These are phyloP conservation scores for Magallana gigas DNA, from an alignment of 1,140 invertebrate species.

Conservation along the genomic window DNA sequence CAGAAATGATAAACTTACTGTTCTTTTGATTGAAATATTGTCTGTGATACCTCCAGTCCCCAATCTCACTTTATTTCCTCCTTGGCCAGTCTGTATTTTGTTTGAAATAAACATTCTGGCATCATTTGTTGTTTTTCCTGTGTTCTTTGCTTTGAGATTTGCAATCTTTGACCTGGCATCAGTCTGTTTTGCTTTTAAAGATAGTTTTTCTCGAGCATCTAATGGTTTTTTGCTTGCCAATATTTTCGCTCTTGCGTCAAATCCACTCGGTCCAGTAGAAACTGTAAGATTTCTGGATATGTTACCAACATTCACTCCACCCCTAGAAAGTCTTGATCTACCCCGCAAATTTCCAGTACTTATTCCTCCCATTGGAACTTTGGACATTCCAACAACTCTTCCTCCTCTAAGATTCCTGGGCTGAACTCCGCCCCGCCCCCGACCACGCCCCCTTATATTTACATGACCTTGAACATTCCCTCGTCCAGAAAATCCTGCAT, in stretches of 20 bases:
- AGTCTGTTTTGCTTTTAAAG: conserved; percentile 54
- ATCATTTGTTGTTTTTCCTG: neutral
- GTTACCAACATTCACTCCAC: neutral
- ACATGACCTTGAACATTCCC: neutral
- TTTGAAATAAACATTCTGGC: conserved; percentile 14
- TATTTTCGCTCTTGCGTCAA: conserved; percentile 67
- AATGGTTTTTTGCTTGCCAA: conserved; percentile 30
- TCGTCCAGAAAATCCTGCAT: conserved; percentile 13
- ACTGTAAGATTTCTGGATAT: conserved; percentile 10
- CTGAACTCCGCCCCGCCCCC: neutral
- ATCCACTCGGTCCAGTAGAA: conserved; percentile 8
- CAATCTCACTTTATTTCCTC: conserved; percentile 38
- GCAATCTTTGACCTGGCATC: conserved; percentile 87
- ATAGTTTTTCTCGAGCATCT: conserved; percentile 65
- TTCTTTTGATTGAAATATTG: neutral
- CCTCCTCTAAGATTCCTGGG: no score
- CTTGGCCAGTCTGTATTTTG: neutral
- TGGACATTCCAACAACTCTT: neutral
- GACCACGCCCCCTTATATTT: neutral
- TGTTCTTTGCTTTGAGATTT: conserved; percentile 82
- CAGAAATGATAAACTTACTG: neutral
- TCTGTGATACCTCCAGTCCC: conserved; percentile 34
- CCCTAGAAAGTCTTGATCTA: neutral
- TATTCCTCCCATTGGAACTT: neutral
- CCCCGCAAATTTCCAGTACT: neutral